These are phyloP conservation scores for Pteropus rufus DNA, from an alignment of 2,797 vertebrate genomes.

Conservation along the genomic window DNA sequence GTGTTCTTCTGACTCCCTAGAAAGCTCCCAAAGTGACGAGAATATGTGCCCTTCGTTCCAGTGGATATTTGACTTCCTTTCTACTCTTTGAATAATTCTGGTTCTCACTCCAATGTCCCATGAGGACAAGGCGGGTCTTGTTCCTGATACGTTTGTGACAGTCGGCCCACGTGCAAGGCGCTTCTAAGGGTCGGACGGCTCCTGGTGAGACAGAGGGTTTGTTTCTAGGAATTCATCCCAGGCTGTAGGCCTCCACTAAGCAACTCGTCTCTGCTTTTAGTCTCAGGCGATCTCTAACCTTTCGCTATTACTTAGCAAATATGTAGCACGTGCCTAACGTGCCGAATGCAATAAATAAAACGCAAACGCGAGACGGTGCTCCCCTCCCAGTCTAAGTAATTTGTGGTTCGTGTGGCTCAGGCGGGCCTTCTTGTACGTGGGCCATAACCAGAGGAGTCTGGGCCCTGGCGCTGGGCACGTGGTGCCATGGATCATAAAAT, in stretches of 20 bases:
- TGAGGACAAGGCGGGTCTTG: not conserved
- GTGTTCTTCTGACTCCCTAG: not conserved
- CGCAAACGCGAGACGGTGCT: not conserved
- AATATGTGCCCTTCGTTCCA: not conserved
- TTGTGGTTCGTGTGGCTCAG: not conserved
- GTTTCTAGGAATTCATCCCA: not conserved
- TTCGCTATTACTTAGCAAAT: not conserved
- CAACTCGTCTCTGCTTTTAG: not conserved
- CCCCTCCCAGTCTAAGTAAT: not conserved
- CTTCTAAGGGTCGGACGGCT: not conserved
- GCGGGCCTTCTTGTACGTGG: not conserved
- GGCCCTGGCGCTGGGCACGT: not conserved
- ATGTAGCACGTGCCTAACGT: not conserved
- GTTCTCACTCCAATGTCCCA: not conserved
- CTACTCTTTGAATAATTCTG: not conserved
- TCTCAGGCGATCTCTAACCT: not conserved
- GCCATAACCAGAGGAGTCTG: not conserved
- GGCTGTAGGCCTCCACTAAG: not conserved
- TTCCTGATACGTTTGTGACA: not conserved
- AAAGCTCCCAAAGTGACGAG: not conserved
- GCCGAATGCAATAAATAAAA: not conserved
- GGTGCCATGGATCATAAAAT: not conserved
- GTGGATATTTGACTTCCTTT: not conserved
- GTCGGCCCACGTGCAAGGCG: not conserved
- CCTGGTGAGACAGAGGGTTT: not conserved